Base-by-base conservation (phyloP, 2,797 vertebrate genomes). In the Balearica regulorum region DNA sequence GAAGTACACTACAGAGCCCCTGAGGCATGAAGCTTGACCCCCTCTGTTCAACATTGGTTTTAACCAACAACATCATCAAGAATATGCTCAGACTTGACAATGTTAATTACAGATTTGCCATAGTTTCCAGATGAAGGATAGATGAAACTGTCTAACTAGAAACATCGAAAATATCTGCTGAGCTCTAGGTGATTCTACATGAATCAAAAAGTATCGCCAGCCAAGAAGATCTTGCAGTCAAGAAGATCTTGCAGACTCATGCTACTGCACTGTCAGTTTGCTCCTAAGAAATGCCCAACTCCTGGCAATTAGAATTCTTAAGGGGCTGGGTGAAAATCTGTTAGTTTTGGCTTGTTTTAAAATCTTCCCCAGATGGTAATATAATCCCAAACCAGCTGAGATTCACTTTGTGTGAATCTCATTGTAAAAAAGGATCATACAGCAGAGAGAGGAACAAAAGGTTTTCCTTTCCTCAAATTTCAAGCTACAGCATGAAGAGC, bases 341-440 rank as follows among this genome's bases (percentile, higher is more conserved):
- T 96, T 93, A n/a, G 81, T 33, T 93, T 94, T 95, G 94, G 92
- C 94, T 94, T 85, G 24, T 35, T 84, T 89, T 35, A 95, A 85
- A 92, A 92, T 80, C 48, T 87, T 94, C 44, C 66, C 73, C 87
- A 96, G 90, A 93, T 95, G 92, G 75, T 89, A 92, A 90, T 72
- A 68, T 70, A 95, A 96, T 94, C 96, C 90, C 69, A 95, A 90
- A 91, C 41, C 91, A 95, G 90, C 78, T 93, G 94, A 96, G 92
- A 92, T 55, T 87, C 75, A 89, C 41, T 90, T 92, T 70, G 51
- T 79, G 71, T 82, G 64, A 84, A 89, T 93, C 93, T 94, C 61
- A 76, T 65, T 89, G 54, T 68, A 70, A 79, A 93, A 94, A 94
- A 62, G 19, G 35, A 69, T 93, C 65, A 70, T 73, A 48, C 13